These are phyloP conservation scores for Siderastrea radians DNA, from an alignment of 92 coral and sea anemone species.

Conservation along the genomic window DNA sequence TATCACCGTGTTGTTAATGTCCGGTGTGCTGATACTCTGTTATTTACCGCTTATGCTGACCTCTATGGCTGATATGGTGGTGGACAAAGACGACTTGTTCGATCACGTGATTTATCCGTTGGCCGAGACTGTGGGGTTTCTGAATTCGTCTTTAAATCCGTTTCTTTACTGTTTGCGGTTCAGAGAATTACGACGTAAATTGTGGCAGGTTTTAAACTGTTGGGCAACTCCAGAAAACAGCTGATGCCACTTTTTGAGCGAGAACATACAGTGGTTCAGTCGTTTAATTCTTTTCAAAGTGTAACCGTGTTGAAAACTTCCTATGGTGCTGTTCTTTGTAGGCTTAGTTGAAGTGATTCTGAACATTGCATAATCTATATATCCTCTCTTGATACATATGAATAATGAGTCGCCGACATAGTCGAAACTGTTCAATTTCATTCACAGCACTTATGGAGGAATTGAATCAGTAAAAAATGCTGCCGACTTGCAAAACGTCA, in stretches of 20 bases:
- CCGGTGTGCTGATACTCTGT: slow-evolving; percentile 41
- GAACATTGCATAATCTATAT: too few relatives aligned
- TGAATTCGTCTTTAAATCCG: slow-evolving; percentile 54
- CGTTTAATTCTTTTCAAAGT: too few relatives aligned
- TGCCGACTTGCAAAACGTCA: too few relatives aligned
- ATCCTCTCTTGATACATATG: too few relatives aligned
- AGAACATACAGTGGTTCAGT: too few relatives aligned
- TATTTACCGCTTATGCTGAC: slow-evolving; percentile 50
- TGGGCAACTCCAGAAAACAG: not conserved
- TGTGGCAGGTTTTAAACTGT: slow-evolving; percentile 16
- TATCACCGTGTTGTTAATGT: slow-evolving; percentile 37
- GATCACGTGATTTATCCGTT: slow-evolving; percentile 55
- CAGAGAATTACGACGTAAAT: slow-evolving; percentile 31
- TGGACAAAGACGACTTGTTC: slow-evolving; percentile 36
- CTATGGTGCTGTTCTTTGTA: too few relatives aligned
- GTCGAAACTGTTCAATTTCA: too few relatives aligned
- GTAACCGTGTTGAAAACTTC: too few relatives aligned
- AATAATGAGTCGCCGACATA: too few relatives aligned
- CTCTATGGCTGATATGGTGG: slow-evolving; percentile 46
- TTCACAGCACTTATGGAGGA: too few relatives aligned
- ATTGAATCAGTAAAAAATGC: too few relatives aligned
- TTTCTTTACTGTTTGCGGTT: slow-evolving; percentile 57
- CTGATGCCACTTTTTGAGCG: not conserved
- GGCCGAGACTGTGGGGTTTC: slow-evolving; percentile 48
- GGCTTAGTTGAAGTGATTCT: too few relatives aligned